Conservation (phyloP, 1,140 invertebrate species). For the Tetramorium alpestre region DNA sequence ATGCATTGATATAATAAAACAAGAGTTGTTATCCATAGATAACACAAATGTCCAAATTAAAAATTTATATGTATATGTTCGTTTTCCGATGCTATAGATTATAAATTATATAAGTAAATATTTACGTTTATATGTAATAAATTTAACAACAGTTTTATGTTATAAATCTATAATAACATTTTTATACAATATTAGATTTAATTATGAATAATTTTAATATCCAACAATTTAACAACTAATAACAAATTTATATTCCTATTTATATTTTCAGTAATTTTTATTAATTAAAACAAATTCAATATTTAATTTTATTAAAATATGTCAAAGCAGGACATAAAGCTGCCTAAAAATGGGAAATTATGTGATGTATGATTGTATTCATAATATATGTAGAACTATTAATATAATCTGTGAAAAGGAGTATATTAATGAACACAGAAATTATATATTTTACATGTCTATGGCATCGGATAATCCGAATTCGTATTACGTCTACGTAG, state of each 20-base stretch:
- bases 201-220: neutral
- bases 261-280: conserved; percentile 16
- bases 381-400: neutral
- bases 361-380: neutral
- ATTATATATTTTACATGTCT: conserved; percentile 27
- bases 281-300: neutral
- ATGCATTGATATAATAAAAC: neutral
- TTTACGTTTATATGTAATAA: neutral
- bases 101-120: conserved; percentile 25
- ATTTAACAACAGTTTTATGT: neutral
- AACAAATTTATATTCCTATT: neutral
- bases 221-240: neutral
- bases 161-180: neutral
- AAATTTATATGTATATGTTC: neutral
- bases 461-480: conserved; percentile 28
- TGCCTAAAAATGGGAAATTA: neutral
- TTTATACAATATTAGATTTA: neutral
- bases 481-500: neutral
- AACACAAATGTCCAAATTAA: neutral
- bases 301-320: neutral
- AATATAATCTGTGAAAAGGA: neutral
- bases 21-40: neutral
- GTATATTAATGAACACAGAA: neutral
- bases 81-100: conserved; percentile 22
- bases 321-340: neutral